Evolutionary conservation across 2,113 vertebrate genomes (phyloP), one percentile per base, ranked within the genome.

Genomic region (Australoheros scitulus): DNA sequence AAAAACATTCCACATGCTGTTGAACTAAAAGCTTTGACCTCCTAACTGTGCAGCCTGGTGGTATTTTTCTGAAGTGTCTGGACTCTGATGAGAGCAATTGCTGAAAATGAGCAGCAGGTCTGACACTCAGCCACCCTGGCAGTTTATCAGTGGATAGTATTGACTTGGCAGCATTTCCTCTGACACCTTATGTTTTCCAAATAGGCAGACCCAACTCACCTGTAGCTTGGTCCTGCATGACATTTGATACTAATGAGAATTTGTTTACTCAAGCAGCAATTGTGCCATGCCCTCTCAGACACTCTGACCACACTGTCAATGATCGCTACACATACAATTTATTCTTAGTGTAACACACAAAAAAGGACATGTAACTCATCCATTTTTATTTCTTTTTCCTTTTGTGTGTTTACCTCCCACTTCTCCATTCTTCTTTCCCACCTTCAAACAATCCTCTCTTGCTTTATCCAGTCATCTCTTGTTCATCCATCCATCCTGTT

Each of bases 401-500:
- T 72, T 52, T 80, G 72, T 18, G 29, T 72, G 41, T 22, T 70
- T 9, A 6, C 58, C 9, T 17, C 61, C 17, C 32, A 32, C 50
- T 24, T 34, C 36, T 72, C 36, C 3, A n/a, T 43, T 76, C 10
- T 75, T 61, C 81, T 75, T 52, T 56, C 43, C 52, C 3, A 2
- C 78, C 70, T 50, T 55, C 78, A 90, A 81, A 77, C 80, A 78
- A 84, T 86, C 80, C 55, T 76, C 68, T 79, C 77, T 80, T 91
- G 88, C 91, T 91, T 91, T 84, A 89, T 80, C 83, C 68, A 20
- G 79, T 77, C 86, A 86, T 91, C 78, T 85, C 83, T 80, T 87
- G 87, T 84, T 91, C 82, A 87, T 68, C 80, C 87, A 89, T 84
- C 89, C 84, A 64, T 84, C 77, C 81, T 38, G 58, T 57, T 61